Percentiles rank a stretch among this genome's conserved stretches.
Conservation (phyloP, 2,797 vertebrate species). For the Anniella stebbinsi region DNA sequence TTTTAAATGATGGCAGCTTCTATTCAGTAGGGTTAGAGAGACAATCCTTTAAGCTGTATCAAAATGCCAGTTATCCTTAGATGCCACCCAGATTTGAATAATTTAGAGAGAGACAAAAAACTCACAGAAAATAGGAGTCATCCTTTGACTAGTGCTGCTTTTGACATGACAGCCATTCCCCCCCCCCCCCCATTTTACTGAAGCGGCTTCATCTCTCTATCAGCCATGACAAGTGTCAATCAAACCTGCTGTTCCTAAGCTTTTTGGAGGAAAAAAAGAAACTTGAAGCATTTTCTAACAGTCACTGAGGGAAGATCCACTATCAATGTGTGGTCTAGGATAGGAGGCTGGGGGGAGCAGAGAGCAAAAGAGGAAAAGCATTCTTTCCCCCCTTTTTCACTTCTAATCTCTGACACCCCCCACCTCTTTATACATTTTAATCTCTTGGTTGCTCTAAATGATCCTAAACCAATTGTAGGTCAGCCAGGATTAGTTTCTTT, state of each 20-base stretch:
- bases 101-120: slow-evolving; percentile 86
- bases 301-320: slow-evolving; percentile 85
- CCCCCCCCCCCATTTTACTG: slow-evolving; percentile 78
- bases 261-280: slow-evolving; percentile 70
- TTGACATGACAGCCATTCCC: slow-evolving; percentile 73
- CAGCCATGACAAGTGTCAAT: slow-evolving; percentile 96
- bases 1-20: slow-evolving; percentile 89
- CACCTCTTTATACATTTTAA: slow-evolving; percentile 91
- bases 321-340: slow-evolving; percentile 97
- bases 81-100: slow-evolving; percentile 92
- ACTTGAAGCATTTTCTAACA: slow-evolving; percentile 88
- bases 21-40: slow-evolving; percentile 79
- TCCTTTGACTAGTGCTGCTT: slow-evolving; percentile 83
- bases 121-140: slow-evolving; percentile 84
- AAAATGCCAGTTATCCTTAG: slow-evolving; percentile 84
- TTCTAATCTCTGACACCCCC: slow-evolving; percentile 90
- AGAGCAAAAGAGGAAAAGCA: slow-evolving; percentile 56
- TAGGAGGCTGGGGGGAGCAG: neutral
- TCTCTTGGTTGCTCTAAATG: slow-evolving; percentile 88
- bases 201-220: slow-evolving; percentile 89
- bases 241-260: slow-evolving; percentile 85
- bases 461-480: slow-evolving; percentile 91
- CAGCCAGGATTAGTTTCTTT: slow-evolving; percentile 93
- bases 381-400: slow-evolving; percentile 81
- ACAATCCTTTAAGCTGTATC: slow-evolving; percentile 87